A percentile compares a stretch with the other conserved stretches of the same genome.
phyloP scores from a whole-genome alignment of 2,113 vertebrate species.

The Hylia prasina region DNA sequence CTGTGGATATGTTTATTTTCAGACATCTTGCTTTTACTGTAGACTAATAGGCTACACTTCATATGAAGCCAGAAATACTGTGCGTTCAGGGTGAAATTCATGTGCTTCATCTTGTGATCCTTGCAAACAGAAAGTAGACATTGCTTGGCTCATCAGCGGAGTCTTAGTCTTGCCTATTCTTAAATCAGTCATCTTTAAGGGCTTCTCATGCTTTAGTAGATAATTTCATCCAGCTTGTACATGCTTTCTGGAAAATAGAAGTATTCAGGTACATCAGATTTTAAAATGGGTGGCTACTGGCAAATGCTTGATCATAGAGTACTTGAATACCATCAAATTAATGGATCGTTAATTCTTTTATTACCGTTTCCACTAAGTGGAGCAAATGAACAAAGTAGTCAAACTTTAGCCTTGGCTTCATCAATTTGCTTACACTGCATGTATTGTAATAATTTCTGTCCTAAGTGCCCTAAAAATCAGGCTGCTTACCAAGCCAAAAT shows the following conservation, averaged over 20 bases:
- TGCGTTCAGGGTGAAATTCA: not conserved
- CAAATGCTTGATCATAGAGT: not conserved
- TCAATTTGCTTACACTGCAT: not conserved
- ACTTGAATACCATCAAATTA: not conserved
- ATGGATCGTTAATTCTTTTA: not conserved
- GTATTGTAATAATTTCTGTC: not conserved
- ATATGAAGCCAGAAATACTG: not conserved
- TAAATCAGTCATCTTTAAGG: not conserved
- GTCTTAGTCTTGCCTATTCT: not conserved
- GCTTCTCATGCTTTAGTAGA: not conserved
- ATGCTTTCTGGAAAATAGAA: not conserved
- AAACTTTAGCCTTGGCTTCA: not conserved
- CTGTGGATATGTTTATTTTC: not conserved
- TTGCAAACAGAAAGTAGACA: not conserved
- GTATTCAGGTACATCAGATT: not conserved
- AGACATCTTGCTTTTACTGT: not conserved
- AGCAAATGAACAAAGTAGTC: not conserved
- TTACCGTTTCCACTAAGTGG: not conserved
- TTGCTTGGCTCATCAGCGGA: rapidly evolving
- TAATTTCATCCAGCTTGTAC: not conserved
- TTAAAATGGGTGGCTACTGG: not conserved
- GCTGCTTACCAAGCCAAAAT: not conserved
- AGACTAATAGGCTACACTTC: not conserved
- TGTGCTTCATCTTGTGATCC: not conserved
- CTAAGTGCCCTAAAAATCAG: not conserved